These are phyloP conservation scores for Pemphredon lugubris DNA, from an alignment of 2,888 invertebrate species.

Conservation along the genomic window DNA sequence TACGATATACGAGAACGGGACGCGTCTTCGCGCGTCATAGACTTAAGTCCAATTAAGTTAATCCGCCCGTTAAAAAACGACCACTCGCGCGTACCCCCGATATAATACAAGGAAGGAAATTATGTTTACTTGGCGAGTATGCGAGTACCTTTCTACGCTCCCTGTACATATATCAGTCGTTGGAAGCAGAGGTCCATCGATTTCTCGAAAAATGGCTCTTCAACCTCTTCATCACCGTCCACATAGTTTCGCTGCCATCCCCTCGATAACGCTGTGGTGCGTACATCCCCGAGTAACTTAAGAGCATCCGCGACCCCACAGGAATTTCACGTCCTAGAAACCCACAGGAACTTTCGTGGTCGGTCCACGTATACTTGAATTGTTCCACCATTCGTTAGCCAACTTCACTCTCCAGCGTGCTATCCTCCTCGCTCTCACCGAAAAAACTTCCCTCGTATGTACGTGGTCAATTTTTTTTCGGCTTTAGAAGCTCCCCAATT, in stretches of 20 bases:
- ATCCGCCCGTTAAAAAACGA: no score
- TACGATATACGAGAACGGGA: no score
- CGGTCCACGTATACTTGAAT: slow-evolving; percentile 52
- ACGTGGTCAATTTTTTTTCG: slow-evolving; percentile 23
- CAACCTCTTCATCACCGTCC: slow-evolving; percentile 21
- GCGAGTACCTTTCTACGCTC: no score
- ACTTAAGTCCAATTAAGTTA: no score
- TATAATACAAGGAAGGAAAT: no score
- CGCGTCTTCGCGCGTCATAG: no score
- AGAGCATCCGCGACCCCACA: slow-evolving; percentile 24
- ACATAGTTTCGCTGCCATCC: slow-evolving; percentile 21
- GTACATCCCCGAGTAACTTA: slow-evolving; percentile 35
- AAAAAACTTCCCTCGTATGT: slow-evolving; percentile 18
- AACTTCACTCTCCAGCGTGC: slow-evolving; percentile 36
- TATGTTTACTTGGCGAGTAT: no score
- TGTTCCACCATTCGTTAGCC: slow-evolving; percentile 54
- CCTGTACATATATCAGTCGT: no score
- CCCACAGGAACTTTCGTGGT: slow-evolving; percentile 56
- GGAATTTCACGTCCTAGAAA: slow-evolving; percentile 46
- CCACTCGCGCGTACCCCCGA: no score
- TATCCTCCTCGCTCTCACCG: slow-evolving; percentile 15
- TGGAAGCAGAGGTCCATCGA: no score
- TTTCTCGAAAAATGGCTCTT: background rate
- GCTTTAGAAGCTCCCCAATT: background rate
- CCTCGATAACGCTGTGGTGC: slow-evolving; percentile 38